phyloP scores from a whole-genome alignment of 2,113 vertebrate species.

The Antennarius striatus region DNA sequence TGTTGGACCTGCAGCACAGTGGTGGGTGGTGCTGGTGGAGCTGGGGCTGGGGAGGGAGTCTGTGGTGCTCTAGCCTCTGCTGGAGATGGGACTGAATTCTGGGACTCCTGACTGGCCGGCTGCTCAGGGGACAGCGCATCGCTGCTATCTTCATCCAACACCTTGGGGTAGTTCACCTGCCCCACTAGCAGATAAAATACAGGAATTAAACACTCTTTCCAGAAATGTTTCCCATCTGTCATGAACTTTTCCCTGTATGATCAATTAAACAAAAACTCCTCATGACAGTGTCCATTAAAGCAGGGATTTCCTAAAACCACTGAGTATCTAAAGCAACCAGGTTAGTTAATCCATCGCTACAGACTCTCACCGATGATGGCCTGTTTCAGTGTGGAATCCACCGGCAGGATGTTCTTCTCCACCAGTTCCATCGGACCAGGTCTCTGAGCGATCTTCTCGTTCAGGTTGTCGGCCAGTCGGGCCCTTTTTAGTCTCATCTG shows the following conservation, averaged over 20 bases:
- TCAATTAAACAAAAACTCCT: neutral
- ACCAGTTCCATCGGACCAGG: constrained; percentile 98
- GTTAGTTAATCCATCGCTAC: neutral
- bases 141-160: constrained; percentile 94
- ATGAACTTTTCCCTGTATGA: neutral
- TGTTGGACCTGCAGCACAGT: constrained; percentile 61
- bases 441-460: constrained; percentile 97
- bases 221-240: neutral
- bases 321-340: neutral
- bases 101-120: constrained; percentile 95
- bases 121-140: constrained; percentile 96
- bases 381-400: constrained; percentile 93
- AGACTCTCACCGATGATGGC: constrained; percentile 89
- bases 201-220: neutral
- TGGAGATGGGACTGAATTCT: constrained; percentile 88
- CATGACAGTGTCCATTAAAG: neutral
- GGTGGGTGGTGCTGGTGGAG: constrained; percentile 59
- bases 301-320: neutral
- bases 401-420: constrained; percentile 96
- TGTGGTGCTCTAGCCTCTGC: constrained; percentile 84
- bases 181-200: constrained; percentile 61
- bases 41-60: constrained; percentile 80
- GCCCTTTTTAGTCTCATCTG: constrained; percentile 97
- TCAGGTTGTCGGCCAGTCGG: constrained; percentile 92
- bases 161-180: constrained; percentile 90